Evolutionary conservation across 2,797 vertebrate genomes (phyloP), one percentile per base, ranked within the genome.

Genomic region (Furcifer pardalis): DNA sequence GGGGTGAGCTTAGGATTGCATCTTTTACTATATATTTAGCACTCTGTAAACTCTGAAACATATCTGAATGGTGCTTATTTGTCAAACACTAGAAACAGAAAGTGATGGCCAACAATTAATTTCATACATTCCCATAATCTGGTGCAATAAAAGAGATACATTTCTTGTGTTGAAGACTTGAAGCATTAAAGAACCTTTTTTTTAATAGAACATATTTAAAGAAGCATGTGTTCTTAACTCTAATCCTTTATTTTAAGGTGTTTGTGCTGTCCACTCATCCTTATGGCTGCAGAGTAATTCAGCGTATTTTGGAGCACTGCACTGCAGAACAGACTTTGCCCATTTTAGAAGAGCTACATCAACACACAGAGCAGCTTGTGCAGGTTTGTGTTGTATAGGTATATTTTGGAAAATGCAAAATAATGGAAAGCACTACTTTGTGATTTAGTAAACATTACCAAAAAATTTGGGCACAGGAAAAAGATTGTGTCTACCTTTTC

Each of bases 201-300:
- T 59, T 46, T 25, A 69, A 42, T 56, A 77, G 49, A 32, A 59
- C 37, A 72, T 6, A 4, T 63, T 30, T 71, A 69, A 63, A 13
- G 15, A 37, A 72, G 27, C 30, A 30, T 66, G n/a, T 66, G 7
- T 87, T 13, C 37, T 65, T 73, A 59, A 73, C 86, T 89, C 40
- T 77, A 60, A 85, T 91, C 80, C 76, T 92, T 90, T 83, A 0
- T 92, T 90, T 93, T 68, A 90, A 99, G 98, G 98, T 99, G 23
- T 99, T 99, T 95, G 98, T 99, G 86, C 97, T 99, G 82, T 99
- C 98, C 86, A 99, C 98, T 88, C 98, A 99, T 89, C 98, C 98
- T 0, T 99, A 99, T 2, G 98, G 98, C 91, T 99, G 98, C 94
- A 97, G 98, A 96, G 98, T 99, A 35, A 99, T 99, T 92, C 98